Base-by-base conservation (phyloP, 1,140 invertebrate species). In the Eufriesea mexicana region DNA sequence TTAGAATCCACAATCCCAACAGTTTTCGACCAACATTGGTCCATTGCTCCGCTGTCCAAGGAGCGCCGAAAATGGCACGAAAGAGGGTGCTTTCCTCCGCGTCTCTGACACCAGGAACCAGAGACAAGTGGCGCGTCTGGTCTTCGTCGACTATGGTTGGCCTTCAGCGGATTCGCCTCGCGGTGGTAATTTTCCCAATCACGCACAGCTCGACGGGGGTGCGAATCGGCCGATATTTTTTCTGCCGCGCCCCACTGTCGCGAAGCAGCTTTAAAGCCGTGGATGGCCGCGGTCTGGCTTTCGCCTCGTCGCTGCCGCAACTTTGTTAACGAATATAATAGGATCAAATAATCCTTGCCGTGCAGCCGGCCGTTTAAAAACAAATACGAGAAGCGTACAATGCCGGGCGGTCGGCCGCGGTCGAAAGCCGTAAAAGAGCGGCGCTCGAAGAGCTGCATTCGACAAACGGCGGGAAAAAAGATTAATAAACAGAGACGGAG, bases 281-380 rank as follows among this genome's bases (percentile, higher is more conserved):
- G 70, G 23, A 42, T 25, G 14, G 42, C 10, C 72, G n/a, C 57
- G 57, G 8, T 47, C 20, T 35, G 20, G 25, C 5, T 20, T 35
- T 35, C 28, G 28, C 35, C 18, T 25, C 35, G 71, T 5, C 6
- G 20, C 20, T 10, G 10, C 12, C 51, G n/a, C 45, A 16, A 28
- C 25, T 70, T 45, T 54, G 51, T 79, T 59, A 70, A 70, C 76
- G 64, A 79, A 79, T 28, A 35, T 79, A 79, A 61, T 61, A 23
- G 73, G 57, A 75, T 75, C 45, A 76, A 62, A 76, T 76, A 51
- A 76, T 62, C 18, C 45, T 47, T 20, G 49, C 16, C 51, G 70
- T 20, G 18, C 7, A 9, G 23, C n/a, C 35, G 42, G 9, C 25
- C 35, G 76, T 67, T 68, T 68, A 28, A 57, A 68, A 66, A 42